Percentiles rank a stretch among this genome's conserved stretches.
These are phyloP conservation scores for Amiota mariae DNA, from an alignment of 2,888 invertebrate genomes.

Conservation along the genomic window DNA sequence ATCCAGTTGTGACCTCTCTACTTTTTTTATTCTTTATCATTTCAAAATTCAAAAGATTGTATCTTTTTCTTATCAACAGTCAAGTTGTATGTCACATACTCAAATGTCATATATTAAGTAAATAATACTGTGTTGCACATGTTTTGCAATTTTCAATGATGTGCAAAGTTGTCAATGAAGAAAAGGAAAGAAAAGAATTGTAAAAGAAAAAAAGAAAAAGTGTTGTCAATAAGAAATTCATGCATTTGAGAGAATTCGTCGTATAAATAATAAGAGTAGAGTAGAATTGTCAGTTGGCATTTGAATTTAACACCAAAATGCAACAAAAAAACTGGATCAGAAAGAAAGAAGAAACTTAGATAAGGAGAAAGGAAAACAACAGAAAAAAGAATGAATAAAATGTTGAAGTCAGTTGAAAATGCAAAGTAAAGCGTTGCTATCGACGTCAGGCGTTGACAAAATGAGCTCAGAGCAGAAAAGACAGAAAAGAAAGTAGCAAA, in stretches of 20 bases:
- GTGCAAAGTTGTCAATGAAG: not conserved
- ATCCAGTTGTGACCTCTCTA: no score
- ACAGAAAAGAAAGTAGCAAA: not conserved
- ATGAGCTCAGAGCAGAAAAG: slow-evolving; percentile 4
- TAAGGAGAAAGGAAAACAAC: not conserved
- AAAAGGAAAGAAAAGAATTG: not conserved
- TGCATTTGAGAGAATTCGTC: not conserved
- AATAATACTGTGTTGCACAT: not conserved
- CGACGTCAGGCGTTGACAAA: not conserved
- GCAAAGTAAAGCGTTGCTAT: no score
- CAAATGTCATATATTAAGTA: not conserved
- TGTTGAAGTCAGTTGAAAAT: no score
- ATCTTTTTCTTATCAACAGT: no score
- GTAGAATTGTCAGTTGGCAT: slow-evolving; percentile 30
- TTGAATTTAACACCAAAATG: slow-evolving; percentile 23
- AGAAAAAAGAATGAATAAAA: not conserved
- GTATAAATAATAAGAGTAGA: slow-evolving; percentile 8
- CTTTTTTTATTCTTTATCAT: no score
- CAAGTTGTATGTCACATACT: not conserved
- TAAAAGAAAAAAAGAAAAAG: slow-evolving; percentile 6
- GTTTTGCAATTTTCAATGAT: not conserved
- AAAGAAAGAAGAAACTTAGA: not conserved
- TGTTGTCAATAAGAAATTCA: not conserved
- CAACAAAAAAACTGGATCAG: not conserved
- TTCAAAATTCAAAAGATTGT: no score